Base-by-base conservation (phyloP, 2,113 vertebrate genomes). In the Leptobrachium leishanense region DNA sequence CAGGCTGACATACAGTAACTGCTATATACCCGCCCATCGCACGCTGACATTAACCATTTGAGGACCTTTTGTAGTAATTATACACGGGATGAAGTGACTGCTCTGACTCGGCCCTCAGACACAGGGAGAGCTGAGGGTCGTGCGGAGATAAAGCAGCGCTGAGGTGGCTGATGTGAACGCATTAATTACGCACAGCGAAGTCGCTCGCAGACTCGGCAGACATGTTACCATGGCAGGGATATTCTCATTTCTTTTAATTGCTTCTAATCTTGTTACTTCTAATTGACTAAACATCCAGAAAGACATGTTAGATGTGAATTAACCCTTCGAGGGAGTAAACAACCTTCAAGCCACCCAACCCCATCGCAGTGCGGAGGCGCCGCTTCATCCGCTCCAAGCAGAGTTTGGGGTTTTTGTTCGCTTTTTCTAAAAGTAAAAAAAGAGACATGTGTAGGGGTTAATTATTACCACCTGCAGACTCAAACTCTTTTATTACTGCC, bases 211-310 rank as follows among this genome's bases (percentile, higher is more conserved):
- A 64, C 72, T 46, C 59, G 20, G 39, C 15, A 64, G 43, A 64
- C 57, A 64, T 44, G 72, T 74, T 64, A 64, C 72, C 72, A 74
- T 74, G 72, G 72, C 15, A 64, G 72, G 42, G 72, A 64, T 72
- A 53, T 43, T 64, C 59, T 74, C 72, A 64, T 74, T 74, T 74
- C 42, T 74, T 74, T 46, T 64, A 74, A 74, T 74, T 74, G 72
- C 59, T 46, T 41, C 72, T 74, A 74, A 74, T 74, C 72, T 65
- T 74, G 50, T 72, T 72, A 53, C 50, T 72, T 72, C 69, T 72
- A 72, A 72, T 72, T 72, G 69, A 72, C 72, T 74, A 74, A 64
- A 65, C 72, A 64, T 65, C 42, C 42, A 39, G 69, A 55, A 72
- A 54, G 69, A 54, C 20, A 50, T 15, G 3, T 54, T 31, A 72